Evolutionary conservation across 2,113 vertebrate species (phyloP).

Genomic region (Corythornis vintsioides): DNA sequence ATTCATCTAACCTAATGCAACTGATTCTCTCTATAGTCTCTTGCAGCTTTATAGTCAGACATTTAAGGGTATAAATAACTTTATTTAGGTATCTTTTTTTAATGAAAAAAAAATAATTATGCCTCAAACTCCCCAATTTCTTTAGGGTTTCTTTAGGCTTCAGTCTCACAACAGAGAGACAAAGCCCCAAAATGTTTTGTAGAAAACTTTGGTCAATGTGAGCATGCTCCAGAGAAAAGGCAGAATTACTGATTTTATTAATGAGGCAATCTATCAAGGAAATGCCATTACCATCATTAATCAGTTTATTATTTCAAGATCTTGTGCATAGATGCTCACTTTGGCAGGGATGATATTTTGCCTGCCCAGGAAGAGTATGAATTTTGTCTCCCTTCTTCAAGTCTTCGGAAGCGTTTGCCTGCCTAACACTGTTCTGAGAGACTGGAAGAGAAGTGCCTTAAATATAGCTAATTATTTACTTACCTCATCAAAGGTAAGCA

Average conservation of each 20-base stretch:
- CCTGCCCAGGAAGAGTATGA: not conserved
- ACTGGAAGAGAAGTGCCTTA: not conserved
- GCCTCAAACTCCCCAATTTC: not conserved
- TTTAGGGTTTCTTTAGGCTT: not conserved
- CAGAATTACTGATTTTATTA: not conserved
- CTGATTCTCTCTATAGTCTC: not conserved
- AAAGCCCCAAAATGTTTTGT: not conserved
- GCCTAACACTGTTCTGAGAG: not conserved
- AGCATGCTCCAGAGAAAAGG: not conserved
- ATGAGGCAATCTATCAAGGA: not conserved
- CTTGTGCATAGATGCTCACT: not conserved
- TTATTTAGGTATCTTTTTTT: not conserved
- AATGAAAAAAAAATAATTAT: not conserved
- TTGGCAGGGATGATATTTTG: not conserved
- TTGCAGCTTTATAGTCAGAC: not conserved
- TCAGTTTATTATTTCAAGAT: not conserved
- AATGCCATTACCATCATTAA: not conserved
- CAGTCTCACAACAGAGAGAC: not conserved
- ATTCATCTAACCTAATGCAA: not conserved
- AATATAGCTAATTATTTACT: slow-evolving; percentile 53
- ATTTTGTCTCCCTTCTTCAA: slow-evolving; percentile 6
- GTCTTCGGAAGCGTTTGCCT: not conserved
- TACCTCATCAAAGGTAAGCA: slow-evolving; percentile 38
- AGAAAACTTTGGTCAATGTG: not conserved
- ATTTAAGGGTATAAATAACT: not conserved